Conservation (phyloP, 2,113 vertebrate species). For the Lontra canadensis region DNA sequence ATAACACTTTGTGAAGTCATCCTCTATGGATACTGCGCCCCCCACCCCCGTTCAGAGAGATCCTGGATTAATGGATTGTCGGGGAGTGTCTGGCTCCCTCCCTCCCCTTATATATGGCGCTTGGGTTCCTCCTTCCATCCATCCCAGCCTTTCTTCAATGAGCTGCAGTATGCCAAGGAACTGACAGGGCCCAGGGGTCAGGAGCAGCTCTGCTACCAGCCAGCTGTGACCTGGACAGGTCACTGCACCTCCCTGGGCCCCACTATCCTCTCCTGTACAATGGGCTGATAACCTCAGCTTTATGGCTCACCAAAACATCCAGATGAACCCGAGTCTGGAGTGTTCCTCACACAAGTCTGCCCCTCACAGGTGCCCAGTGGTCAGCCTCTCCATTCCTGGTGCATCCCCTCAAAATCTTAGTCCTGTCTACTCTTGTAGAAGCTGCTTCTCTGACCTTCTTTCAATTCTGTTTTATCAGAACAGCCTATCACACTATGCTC, state of each 20-base stretch:
- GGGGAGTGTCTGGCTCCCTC: too few relatives aligned
- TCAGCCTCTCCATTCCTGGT: background rate
- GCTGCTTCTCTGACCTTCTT: background rate
- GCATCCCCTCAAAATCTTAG: background rate
- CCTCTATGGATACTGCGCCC: too few relatives aligned
- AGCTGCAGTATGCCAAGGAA: background rate
- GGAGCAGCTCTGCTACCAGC: background rate
- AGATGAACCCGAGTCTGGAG: background rate
- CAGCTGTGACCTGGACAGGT: background rate
- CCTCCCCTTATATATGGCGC: accelerated
- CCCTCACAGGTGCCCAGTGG: background rate
- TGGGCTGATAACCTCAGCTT: too few relatives aligned
- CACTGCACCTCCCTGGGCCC: background rate
- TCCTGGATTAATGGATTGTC: background rate
- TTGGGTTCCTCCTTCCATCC: background rate
- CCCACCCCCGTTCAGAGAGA: background rate
- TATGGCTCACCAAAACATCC: background rate
- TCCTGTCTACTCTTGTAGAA: background rate
- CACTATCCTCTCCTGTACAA: background rate
- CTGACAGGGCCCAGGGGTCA: background rate
- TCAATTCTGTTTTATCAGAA: background rate
- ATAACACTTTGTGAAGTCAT: background rate
- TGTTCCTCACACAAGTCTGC: background rate
- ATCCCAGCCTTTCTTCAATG: background rate
- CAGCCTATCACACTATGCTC: background rate